Conservation (phyloP, 1,140 invertebrate genomes). For the Schlechtendalia chinensis region DNA sequence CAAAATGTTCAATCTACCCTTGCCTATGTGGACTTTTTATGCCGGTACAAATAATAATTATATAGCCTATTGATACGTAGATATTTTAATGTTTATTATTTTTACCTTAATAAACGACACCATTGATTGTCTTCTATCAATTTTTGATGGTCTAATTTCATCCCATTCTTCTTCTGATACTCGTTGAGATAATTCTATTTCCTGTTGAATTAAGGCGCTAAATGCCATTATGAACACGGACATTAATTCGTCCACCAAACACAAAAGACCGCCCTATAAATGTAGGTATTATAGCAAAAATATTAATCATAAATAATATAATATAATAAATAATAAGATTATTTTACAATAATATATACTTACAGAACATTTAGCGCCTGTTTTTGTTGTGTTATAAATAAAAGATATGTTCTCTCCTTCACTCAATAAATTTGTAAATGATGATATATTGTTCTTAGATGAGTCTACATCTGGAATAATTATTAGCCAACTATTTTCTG, state of each 20-base stretch:
- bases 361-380: constrained; percentile 60
- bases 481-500: constrained; percentile 76
- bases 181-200: constrained; percentile 68
- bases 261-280: constrained; percentile 57
- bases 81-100: neutral
- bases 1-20: too few relatives aligned
- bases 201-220: constrained; percentile 65
- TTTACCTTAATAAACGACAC: constrained; percentile 64
- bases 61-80: too few relatives aligned
- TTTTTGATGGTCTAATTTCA: constrained; percentile 67
- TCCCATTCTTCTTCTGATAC: constrained; percentile 81
- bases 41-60: too few relatives aligned
- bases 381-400: constrained; percentile 68
- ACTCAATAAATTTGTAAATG: constrained; percentile 61
- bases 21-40: too few relatives aligned
- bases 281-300: neutral
- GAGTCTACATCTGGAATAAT: constrained; percentile 65
- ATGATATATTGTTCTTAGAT: constrained; percentile 59
- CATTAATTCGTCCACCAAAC: constrained; percentile 66
- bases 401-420: constrained; percentile 84
- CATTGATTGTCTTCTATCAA: constrained; percentile 64
- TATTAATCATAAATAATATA: too few relatives aligned
- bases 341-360: constrained; percentile 51
- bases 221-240: constrained; percentile 64
- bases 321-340: neutral